Conservation (phyloP, 1,140 invertebrate genomes). For the Whitmania pigra region DNA sequence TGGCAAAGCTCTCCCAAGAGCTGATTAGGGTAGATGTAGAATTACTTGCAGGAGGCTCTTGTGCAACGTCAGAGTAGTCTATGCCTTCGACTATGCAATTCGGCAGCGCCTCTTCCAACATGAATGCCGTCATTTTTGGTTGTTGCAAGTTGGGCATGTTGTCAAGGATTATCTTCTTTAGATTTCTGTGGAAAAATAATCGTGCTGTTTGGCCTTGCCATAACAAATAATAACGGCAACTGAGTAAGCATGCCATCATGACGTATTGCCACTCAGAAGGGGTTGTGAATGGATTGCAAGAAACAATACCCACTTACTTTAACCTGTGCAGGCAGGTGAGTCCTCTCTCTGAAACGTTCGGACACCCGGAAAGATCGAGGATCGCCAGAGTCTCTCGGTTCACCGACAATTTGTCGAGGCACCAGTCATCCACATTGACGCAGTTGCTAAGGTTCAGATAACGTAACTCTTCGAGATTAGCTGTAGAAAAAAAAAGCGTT, state of each 20-base stretch:
- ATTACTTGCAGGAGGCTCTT: background rate
- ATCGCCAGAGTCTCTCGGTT: conserved; percentile 52
- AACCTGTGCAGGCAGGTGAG: conserved; percentile 54
- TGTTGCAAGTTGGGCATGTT: conserved; percentile 35
- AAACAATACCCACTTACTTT: conserved; percentile 30
- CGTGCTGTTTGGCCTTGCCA: background rate
- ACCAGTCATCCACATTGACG: conserved; percentile 60
- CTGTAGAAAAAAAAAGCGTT: conserved; percentile 29
- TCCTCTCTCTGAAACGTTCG: conserved; percentile 52
- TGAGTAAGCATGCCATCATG: too few species aligned
- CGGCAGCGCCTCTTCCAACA: conserved; percentile 40
- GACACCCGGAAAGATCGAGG: conserved; percentile 59
- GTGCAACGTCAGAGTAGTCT: conserved; percentile 28
- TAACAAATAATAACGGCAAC: background rate
- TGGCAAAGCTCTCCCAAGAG: background rate
- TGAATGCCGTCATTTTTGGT: conserved; percentile 34
- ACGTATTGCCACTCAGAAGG: too few species aligned
- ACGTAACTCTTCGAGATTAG: conserved; percentile 48
- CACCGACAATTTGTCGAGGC: conserved; percentile 40
- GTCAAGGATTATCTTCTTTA: conserved; percentile 36
- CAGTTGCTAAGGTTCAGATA: conserved; percentile 55
- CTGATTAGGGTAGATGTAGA: background rate
- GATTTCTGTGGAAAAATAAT: conserved; percentile 31
- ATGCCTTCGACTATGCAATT: conserved; percentile 35
- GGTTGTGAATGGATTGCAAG: too few species aligned